Evolutionary conservation across 2,797 vertebrate genomes (phyloP).

Genomic region (Silurus lanzhouensis): DNA sequence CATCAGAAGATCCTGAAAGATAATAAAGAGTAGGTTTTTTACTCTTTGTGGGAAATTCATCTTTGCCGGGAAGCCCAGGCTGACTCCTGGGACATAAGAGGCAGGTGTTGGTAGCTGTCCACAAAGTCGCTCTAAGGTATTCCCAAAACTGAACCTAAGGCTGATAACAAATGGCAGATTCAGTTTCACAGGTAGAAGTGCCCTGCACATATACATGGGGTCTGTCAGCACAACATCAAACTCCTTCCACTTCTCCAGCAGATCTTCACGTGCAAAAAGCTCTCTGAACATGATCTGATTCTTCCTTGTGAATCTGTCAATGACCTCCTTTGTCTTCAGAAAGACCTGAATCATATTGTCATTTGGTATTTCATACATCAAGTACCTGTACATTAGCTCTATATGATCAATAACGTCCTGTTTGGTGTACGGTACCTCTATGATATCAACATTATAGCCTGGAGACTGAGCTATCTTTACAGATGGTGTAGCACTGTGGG

Average conservation of each 20-base stretch:
- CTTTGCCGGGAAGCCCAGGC: neutral
- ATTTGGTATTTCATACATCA: conserved; percentile 30
- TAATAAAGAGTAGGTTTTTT: conserved; percentile 18
- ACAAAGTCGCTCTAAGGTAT: conserved; percentile 22
- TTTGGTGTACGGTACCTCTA: conserved; percentile 45
- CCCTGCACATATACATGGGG: conserved; percentile 55
- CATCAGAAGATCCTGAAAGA: conserved; percentile 22
- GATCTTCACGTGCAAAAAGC: conserved; percentile 40
- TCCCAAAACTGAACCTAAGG: conserved; percentile 59
- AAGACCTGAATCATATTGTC: conserved; percentile 26
- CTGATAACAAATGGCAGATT: conserved; percentile 67
- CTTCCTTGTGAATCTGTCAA: neutral
- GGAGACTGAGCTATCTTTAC: conserved; percentile 8
- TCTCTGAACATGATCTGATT: neutral
- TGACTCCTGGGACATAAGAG: conserved; percentile 20
- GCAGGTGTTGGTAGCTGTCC: conserved; percentile 33
- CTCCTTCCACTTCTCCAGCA: conserved; percentile 61
- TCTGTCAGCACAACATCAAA: conserved; percentile 70
- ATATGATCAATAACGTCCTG: conserved; percentile 12
- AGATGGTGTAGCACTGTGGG: conserved; percentile 38
- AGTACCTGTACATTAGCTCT: conserved; percentile 12
- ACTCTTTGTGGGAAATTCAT: conserved; percentile 37
- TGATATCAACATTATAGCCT: conserved; percentile 37
- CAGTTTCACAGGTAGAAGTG: conserved; percentile 67
- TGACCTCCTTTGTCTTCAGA: conserved; percentile 29